Evolutionary conservation across 2,797 vertebrate genomes (phyloP).

Genomic region (Enteromius trimaculatus): DNA sequence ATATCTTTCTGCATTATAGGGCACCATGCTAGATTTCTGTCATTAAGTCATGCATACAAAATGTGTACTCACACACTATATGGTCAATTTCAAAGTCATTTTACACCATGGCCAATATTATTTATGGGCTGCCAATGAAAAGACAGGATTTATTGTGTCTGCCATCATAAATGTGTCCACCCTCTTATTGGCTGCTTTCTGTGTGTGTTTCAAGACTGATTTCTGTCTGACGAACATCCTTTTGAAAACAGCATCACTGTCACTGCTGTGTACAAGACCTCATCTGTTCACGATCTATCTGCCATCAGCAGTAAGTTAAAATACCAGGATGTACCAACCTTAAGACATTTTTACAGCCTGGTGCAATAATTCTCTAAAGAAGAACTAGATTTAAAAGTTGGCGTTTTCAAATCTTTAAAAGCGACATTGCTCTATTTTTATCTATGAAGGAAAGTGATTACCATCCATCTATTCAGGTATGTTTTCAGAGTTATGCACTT

Average conservation of each 20-base stretch:
- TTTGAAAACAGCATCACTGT: conserved; percentile 56
- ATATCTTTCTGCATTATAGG: conserved; percentile 68
- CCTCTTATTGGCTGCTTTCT: conserved; percentile 37
- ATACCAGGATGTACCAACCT: neutral
- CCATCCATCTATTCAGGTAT: neutral
- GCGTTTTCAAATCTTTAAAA: neutral
- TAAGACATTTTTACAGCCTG: neutral
- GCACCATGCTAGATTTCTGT: conserved; percentile 50
- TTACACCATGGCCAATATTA: conserved; percentile 69
- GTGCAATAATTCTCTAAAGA: too few relatives aligned
- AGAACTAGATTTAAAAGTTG: neutral
- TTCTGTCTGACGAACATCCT: conserved; percentile 64
- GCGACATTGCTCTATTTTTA: neutral
- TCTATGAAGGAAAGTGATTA: neutral
- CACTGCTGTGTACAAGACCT: conserved; percentile 60
- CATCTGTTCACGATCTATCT: conserved; percentile 53
- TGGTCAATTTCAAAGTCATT: conserved; percentile 72
- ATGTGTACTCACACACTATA: conserved; percentile 62
- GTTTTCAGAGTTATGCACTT: neutral
- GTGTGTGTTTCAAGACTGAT: conserved; percentile 41
- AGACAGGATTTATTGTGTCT: conserved; percentile 67
- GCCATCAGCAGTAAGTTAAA: neutral
- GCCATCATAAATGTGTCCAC: conserved; percentile 72
- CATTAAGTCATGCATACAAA: conserved; percentile 65
- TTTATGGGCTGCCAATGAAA: conserved; percentile 71